phyloP scores from a whole-genome alignment of 2,113 vertebrate genomes.

The Chauna torquata region DNA sequence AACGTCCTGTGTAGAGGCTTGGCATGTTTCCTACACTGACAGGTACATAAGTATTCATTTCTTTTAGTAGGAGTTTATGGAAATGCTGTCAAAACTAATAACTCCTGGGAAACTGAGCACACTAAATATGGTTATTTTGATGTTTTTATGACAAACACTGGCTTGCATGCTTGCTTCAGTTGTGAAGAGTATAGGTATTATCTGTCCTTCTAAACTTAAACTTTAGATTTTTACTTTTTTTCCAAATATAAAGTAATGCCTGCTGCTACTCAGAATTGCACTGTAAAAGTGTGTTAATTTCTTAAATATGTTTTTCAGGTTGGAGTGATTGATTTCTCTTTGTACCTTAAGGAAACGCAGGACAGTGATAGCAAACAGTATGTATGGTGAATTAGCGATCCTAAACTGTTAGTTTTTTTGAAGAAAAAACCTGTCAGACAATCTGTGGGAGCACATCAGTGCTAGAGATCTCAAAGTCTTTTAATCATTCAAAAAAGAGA shows the following conservation, averaged over 20 bases:
- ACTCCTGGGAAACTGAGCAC: background rate
- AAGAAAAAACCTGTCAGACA: background rate
- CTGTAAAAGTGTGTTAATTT: background rate
- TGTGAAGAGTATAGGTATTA: background rate
- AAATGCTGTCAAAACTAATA: background rate
- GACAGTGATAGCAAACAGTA: constrained; percentile 88
- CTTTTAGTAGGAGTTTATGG: background rate
- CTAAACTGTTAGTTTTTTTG: background rate
- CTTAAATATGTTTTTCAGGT: constrained; percentile 79
- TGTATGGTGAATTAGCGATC: constrained; percentile 56
- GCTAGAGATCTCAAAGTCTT: background rate
- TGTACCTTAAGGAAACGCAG: constrained; percentile 92
- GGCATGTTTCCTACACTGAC: background rate
- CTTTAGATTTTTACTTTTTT: background rate
- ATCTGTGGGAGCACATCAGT: background rate
- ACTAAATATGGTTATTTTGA: background rate
- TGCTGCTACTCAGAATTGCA: background rate
- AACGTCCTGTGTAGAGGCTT: background rate
- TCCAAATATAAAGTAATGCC: background rate
- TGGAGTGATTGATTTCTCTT: constrained; percentile 95
- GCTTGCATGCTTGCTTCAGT: background rate
- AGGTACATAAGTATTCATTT: background rate
- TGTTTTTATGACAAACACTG: background rate
- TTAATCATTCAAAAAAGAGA: background rate
- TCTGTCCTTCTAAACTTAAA: background rate